Evolutionary conservation across 2,888 invertebrate genomes (phyloP), one percentile per base, ranked within the genome.

Genomic region (Automeris io): DNA sequence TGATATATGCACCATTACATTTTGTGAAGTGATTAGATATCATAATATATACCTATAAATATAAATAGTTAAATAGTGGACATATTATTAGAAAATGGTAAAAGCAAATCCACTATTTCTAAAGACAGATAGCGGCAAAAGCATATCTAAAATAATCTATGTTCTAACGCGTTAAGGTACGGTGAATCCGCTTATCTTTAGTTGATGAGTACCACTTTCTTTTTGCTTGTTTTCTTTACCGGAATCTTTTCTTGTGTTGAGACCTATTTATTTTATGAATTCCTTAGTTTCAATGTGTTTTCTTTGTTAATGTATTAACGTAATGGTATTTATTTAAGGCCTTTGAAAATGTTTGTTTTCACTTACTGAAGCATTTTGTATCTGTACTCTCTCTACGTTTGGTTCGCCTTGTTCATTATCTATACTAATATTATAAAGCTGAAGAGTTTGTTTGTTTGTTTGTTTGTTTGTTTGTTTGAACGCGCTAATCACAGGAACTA

Each of bases 191-290:
- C 9, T 8, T 16, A 35, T 21, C 18, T 32, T 21, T 29, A 26
- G 31, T 24, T 35, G 37, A 37, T 31, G 31, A 36, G 25, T 40
- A 35, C 45, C 34, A 55, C 60, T 66, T 67, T 61, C 59, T 31
- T 23, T 13, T 7, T 12, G 31, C 23, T 37, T 37, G 18, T 31
- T 56, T 59, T 60, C 49, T 54, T 54, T 64, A 70, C 73, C 69
- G 65, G 61, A 57, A 57, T 71, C 55, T 70, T 70, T 71, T 62
- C 60, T 58, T 29, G 9, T 29, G 50, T 51, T 54, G 55, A 46
- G 48, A 54, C 52, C 49, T 58, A 57, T 60, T 52, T 40, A 54
- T 57, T 52, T 51, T 52, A 48, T 48, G 38, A 37, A 47, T 55
- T 56, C 49, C 56, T 46, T 41, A 45, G 46, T 54, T 51, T 51